Conservation (phyloP, 2,113 vertebrate species). For the Toxostoma redivivum region DNA sequence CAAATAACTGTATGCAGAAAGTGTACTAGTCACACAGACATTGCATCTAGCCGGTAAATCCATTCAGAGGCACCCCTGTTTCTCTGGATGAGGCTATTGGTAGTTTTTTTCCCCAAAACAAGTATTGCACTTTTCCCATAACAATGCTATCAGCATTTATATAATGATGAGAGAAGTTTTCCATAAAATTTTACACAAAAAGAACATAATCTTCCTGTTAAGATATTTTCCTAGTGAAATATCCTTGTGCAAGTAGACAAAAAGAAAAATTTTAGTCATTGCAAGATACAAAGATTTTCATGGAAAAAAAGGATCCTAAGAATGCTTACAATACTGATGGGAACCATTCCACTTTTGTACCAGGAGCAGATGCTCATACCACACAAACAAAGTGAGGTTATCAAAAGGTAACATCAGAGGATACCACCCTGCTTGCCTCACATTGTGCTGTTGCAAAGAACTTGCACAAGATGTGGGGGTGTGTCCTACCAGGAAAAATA, state of each 20-base stretch:
- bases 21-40: neutral
- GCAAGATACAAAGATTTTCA: neutral
- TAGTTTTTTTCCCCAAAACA: neutral
- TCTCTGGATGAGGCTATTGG: neutral
- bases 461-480: neutral
- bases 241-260: neutral
- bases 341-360: neutral
- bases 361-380: neutral
- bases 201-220: neutral
- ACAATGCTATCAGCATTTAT: neutral
- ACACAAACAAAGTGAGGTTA: neutral
- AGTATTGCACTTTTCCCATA: neutral
- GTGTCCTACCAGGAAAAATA: neutral
- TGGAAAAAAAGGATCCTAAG: neutral
- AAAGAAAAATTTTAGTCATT: neutral
- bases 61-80: neutral
- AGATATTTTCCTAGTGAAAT: neutral
- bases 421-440: neutral
- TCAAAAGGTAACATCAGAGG: neutral
- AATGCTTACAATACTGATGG: rapidly evolving
- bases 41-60: neutral
- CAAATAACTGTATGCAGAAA: neutral
- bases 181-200: neutral
- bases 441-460: neutral
- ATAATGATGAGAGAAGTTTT: neutral